Evolutionary conservation across 2,113 vertebrate species (phyloP), one percentile per base, ranked within the genome.

Genomic region (Daboia siamensis): DNA sequence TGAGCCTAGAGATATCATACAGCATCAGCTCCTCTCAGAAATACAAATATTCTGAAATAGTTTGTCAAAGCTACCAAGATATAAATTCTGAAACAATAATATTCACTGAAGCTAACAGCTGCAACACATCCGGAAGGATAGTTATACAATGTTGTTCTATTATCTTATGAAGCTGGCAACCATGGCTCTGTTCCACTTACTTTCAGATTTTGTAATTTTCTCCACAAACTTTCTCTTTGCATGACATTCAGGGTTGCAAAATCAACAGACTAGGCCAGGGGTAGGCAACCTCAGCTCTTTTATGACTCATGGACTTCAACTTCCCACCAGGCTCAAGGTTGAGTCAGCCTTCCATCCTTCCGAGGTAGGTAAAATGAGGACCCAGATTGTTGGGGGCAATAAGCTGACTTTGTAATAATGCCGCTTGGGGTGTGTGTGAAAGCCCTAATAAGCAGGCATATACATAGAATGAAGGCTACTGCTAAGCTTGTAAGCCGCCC

Each of bases 211-310:
- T 91, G 55, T 17, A 91, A 51, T 96, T 93, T 5, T 29, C 51
- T 59, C 54, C 29, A 85, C 54, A 61, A 15, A 85, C 90, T 23
- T 56, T 94, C 57, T 93, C 20, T 88, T 89, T 69, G 90, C 29
- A 44, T 92, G 90, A 44, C 9, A 93, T 93, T 15, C 92, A 11
- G 89, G 92, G 24, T 74, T 54, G 64, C 91, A 90, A 17, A 94
- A 94, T 91, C 55, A 93, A 93, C 21, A 23, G 52, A 90, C 69
- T 48, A 90, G 64, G 74, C 44, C 44, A 46, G 44, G 44, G 2
- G 44, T 46, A 46, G 44, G 44, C 44, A 46, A 46, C 44, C 44
- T 46, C 4, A 4, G 44, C 44, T 46, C 44, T 46, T 46, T 46
- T 46, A 46, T 46, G 44, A 46, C 44, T 46, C 44, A 3, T 46